Evolutionary conservation across 2,113 vertebrate species (phyloP), one percentile per base, ranked within the genome.

Genomic region (Polypterus senegalus): DNA sequence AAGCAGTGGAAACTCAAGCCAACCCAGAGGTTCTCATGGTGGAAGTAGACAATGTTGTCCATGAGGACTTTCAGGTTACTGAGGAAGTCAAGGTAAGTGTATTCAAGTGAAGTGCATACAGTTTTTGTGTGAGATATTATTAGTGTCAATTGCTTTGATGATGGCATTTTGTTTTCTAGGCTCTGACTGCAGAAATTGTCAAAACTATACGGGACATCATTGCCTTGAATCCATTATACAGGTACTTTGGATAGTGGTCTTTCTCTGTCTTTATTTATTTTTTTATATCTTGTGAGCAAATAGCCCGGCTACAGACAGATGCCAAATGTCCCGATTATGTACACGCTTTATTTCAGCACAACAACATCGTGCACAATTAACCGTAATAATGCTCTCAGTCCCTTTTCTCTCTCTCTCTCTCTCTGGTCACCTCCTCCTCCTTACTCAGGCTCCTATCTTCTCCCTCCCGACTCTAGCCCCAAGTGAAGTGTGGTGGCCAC

Each of bases 171-270:
- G 49, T 47, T 48, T 57, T 7, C 1, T 64, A 99, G 96, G 96
- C 96, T 0, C 84, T 99, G 59, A 99, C 96, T 0, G 96, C 96
- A 2, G 96, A 99, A 83, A 97, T 99, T 1, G 96, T 99, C 67
- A 99, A 98, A 78, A 99, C 96, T 48, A 99, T 99, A 71, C 84
- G 96, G 54, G 96, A 99, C 79, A 99, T 99, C 76, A 98, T 99
- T 10, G 90, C 96, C 10, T 74, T 99, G 69, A 99, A 99, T 71
- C 96, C 96, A 0, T 82, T 98, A 3, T 98, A 98, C 79, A 90
- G 94, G 95, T 97, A 10, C 6, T 9, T 60, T 27, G 27, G 27
- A 27, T 44, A 9, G 49, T n/a, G 9, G 2, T 49, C 49, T 47
- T 57, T 48, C 11, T 57, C 9, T 57, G 43, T 43, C 7, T 57